phyloP scores from a whole-genome alignment of 2,888 invertebrate genomes.

The Synergus gifuensis region DNA sequence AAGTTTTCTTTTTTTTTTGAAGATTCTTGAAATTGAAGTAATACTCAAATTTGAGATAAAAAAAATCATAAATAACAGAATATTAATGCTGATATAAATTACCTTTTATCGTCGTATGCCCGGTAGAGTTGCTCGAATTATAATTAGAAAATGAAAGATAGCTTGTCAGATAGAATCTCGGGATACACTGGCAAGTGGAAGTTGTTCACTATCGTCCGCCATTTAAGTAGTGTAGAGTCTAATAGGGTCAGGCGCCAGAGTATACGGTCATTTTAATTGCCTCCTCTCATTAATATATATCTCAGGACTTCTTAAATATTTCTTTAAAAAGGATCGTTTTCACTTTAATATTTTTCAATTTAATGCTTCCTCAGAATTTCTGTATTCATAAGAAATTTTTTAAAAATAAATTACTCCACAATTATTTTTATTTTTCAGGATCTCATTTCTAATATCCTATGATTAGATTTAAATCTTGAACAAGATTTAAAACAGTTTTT shows the following conservation, averaged over 20 bases:
- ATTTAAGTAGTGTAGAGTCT: conserved; percentile 51
- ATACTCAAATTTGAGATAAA: not conserved
- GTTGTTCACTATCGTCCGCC: conserved; percentile 52
- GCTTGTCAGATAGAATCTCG: conserved; percentile 50
- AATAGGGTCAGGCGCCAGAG: conserved; percentile 43
- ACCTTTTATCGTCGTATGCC: conserved; percentile 23
- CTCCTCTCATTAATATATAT: not conserved
- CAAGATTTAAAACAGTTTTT: not conserved
- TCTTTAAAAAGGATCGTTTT: not conserved
- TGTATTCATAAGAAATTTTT: no score
- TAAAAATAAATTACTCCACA: no score
- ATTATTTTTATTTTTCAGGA: no score
- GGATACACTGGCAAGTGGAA: conserved; percentile 53
- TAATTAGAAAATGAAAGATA: conserved; percentile 53
- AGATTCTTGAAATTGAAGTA: not conserved
- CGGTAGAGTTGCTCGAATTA: conserved; percentile 49
- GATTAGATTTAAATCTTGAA: no score
- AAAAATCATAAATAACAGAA: conserved; percentile 16
- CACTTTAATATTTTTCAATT: not conserved
- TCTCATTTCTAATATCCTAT: no score
- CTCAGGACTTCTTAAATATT: not conserved
- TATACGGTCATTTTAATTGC: not conserved
- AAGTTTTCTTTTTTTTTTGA: not conserved
- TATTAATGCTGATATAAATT: not conserved
- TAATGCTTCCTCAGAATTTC: no score